A percentile compares a stretch with the other conserved stretches of the same genome.
Conservation (phyloP, 2,888 invertebrate species). For the Tolmerus cingulatus region DNA sequence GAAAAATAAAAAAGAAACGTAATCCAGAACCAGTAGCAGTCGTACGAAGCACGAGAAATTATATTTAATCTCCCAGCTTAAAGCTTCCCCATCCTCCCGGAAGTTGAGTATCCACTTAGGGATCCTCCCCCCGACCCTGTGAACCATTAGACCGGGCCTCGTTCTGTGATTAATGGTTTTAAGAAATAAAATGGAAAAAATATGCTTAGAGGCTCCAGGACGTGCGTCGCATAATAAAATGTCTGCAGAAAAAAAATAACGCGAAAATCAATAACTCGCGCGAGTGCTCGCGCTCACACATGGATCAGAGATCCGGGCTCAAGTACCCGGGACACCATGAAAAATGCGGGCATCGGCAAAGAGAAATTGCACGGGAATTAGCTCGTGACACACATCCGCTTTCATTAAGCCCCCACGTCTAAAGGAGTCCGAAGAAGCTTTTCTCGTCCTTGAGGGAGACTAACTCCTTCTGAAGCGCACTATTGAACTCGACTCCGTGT, state of each 20-base stretch:
- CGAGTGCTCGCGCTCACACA: neutral
- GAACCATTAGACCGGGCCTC: neutral
- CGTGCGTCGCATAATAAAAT: neutral
- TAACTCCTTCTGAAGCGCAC: neutral
- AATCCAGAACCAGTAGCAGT: conserved; percentile 6
- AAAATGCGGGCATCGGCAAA: neutral
- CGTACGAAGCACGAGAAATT: neutral
- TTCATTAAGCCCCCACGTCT: neutral
- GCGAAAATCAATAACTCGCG: neutral
- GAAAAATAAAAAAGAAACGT: neutral
- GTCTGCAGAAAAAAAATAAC: neutral
- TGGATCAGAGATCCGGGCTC: neutral
- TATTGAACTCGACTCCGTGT: neutral
- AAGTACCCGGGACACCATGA: neutral
- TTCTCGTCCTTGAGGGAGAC: neutral
- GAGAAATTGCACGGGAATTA: neutral
- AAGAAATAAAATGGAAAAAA: neutral
- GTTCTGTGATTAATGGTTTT: neutral
- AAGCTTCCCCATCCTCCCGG: neutral
- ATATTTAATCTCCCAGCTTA: conserved; percentile 3
- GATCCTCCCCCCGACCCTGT: neutral
- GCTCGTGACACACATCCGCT: neutral
- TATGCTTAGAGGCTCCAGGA: neutral
- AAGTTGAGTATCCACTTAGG: neutral
- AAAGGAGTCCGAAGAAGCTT: neutral